These are phyloP conservation scores for Helicolenus hilgendorfi DNA, from an alignment of 2,797 vertebrate genomes.

Conservation along the genomic window DNA sequence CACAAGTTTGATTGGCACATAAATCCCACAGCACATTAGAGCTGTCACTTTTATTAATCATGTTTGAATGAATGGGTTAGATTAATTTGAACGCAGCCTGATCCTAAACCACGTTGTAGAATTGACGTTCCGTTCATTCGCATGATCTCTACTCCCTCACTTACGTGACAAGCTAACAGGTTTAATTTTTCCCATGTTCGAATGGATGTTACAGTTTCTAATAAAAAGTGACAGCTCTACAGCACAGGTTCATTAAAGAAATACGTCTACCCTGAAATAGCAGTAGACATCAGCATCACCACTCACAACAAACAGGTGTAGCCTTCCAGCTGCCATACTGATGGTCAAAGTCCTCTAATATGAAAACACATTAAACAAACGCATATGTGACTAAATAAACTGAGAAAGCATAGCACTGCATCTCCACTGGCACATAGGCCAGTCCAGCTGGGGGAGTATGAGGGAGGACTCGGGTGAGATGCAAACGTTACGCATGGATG, in stretches of 20 bases:
- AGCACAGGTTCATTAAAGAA: not conserved
- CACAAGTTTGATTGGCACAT: not conserved
- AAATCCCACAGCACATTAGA: not conserved
- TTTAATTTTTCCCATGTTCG: not conserved
- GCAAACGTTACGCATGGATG: constrained; percentile 47
- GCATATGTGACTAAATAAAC: constrained; percentile 6
- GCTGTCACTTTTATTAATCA: not conserved
- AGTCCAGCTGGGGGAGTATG: not conserved
- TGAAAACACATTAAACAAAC: constrained; percentile 4
- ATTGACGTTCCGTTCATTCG: not conserved
- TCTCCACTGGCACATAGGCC: constrained; percentile 46
- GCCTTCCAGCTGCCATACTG: not conserved
- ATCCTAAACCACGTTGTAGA: too few species aligned
- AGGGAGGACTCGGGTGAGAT: constrained; percentile 19
- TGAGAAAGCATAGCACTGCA: constrained; percentile 11
- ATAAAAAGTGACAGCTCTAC: not conserved
- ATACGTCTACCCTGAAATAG: not conserved
- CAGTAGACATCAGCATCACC: not conserved
- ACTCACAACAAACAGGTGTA: not conserved
- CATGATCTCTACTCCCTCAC: not conserved
- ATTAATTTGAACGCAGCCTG: not conserved
- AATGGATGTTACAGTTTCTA: not conserved
- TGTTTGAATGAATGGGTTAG: not conserved
- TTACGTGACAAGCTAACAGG: not conserved
- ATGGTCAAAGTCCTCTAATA: not conserved